Evolutionary conservation across 2,888 invertebrate genomes (phyloP), one percentile per base, ranked within the genome.

Genomic region (Drosophila kanekoi): DNA sequence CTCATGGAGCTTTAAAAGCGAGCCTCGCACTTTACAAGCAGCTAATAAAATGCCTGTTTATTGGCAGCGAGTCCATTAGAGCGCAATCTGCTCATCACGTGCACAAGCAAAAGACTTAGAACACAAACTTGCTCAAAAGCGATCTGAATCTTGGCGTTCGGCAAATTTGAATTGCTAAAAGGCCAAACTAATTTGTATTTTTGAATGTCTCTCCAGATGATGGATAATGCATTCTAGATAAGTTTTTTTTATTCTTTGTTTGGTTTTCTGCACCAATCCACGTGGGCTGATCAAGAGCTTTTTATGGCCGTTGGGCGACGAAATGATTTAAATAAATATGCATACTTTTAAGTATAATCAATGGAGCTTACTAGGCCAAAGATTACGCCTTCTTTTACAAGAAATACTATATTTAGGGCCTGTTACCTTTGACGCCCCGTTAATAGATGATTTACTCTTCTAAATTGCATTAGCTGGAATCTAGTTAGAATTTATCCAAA

Each of bases 21-120:
- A 10, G 32, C 52, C n/a, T 28, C 52, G 32, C 61, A 59, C 45
- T 45, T 77, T 20, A 38, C 35, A 53, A 20, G 49, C 10, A 20
- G n/a, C 68, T 67, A 77, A 83, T 83, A 64, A 82, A 83, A 86
- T 72, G 77, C 59, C 68, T 40, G 77, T 79, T 67, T 67, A 67
- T 64, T 67, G 60, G 18, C 38, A 51, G n/a, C 56, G 48, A 44
- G n/a, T 33, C 56, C 56, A 66, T 51, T 51, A 41, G 60, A 49
- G 28, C 35, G 38, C 33, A 9, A 45, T 49, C 40, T 43, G n/a
- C 14, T 51, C 14, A 60, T 43, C 77, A 77, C 72, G 77, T 77
- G 66, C 32, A 44, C 37, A 61, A 69, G 63, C 68, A 52, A 70
- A 78, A 68, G 73, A 79, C 74, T 81, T 74, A 66, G 74, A 74